Percentiles rank a stretch among this genome's conserved stretches.
These are phyloP conservation scores for Drosophila neonasuta DNA, from an alignment of 2,888 invertebrate species.

Conservation along the genomic window DNA sequence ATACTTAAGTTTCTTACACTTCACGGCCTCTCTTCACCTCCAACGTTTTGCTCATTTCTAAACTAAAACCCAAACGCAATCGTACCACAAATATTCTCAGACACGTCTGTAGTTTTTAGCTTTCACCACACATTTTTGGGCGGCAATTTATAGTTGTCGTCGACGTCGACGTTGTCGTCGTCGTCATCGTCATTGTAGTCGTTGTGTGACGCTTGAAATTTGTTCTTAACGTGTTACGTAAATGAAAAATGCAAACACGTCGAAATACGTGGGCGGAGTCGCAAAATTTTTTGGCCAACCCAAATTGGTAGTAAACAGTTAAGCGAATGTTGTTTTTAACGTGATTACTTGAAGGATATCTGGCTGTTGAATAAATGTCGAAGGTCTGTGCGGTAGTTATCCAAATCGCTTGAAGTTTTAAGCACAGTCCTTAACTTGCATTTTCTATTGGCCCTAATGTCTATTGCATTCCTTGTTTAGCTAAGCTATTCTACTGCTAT, in stretches of 20 bases:
- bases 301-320: conserved; percentile 20
- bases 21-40: not conserved
- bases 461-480: not conserved
- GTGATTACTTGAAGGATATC: conserved; percentile 10
- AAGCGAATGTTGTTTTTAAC: conserved; percentile 18
- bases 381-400: not conserved
- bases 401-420: not conserved
- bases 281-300: conserved; percentile 7
- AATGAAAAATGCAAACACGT: conserved; percentile 33
- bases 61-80: conserved; percentile 17
- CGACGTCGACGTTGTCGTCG: conserved; percentile 13
- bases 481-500: not conserved
- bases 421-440: not conserved
- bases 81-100: conserved; percentile 30
- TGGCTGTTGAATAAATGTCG: not conserved
- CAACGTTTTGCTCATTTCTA: conserved; percentile 6
- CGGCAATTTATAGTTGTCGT: conserved; percentile 39
- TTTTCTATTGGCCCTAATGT: no score
- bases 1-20: conserved; percentile 45
- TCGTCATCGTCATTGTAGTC: conserved; percentile 12
- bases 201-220: conserved; percentile 46
- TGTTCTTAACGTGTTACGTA: conserved; percentile 48
- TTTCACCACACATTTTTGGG: conserved; percentile 23
- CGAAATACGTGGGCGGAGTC: conserved; percentile 7
- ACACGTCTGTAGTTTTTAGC: conserved; percentile 57